These are phyloP conservation scores for Periophthalmus modestus DNA, from an alignment of 2,113 vertebrate genomes.

Conservation along the genomic window DNA sequence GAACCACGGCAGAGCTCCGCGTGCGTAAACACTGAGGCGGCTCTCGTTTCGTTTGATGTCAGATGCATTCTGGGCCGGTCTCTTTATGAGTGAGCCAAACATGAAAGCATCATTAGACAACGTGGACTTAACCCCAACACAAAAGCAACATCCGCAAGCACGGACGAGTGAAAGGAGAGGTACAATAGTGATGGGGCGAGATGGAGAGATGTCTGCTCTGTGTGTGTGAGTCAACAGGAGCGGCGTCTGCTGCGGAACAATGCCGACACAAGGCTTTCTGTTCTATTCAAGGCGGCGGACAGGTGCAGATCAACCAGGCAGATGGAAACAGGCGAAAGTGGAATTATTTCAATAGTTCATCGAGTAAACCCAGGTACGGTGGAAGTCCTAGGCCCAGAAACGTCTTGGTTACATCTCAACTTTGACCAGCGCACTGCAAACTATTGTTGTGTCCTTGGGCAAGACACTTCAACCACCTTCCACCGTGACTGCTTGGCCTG, in stretches of 20 bases:
- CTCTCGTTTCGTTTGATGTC: slow-evolving; percentile 74
- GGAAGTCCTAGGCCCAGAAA: neutral
- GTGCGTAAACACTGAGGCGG: slow-evolving; percentile 44
- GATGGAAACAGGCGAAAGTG: neutral
- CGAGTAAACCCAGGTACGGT: neutral
- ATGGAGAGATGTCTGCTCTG: slow-evolving; percentile 14
- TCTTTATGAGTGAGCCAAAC: slow-evolving; percentile 51
- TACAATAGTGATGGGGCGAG: slow-evolving; percentile 1
- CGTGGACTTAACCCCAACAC: slow-evolving; percentile 66
- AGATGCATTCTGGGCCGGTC: slow-evolving; percentile 45
- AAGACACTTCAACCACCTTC: too few species aligned
- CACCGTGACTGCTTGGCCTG: too few species aligned
- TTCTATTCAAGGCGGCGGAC: neutral
- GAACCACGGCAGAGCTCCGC: slow-evolving; percentile 31
- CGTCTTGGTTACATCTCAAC: neutral
- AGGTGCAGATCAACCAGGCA: neutral
- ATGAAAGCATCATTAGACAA: slow-evolving; percentile 68
- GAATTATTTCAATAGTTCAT: neutral
- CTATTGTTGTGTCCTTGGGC: too few species aligned
- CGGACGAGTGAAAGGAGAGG: slow-evolving; percentile 43
- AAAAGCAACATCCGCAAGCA: slow-evolving; percentile 54
- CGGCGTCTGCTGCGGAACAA: neutral
- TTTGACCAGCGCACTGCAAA: too few species aligned
- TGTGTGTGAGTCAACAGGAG: slow-evolving; percentile 13
- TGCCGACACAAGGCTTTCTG: neutral